Conservation (phyloP, 2,888 invertebrate genomes). For the Thalpophila matura region DNA sequence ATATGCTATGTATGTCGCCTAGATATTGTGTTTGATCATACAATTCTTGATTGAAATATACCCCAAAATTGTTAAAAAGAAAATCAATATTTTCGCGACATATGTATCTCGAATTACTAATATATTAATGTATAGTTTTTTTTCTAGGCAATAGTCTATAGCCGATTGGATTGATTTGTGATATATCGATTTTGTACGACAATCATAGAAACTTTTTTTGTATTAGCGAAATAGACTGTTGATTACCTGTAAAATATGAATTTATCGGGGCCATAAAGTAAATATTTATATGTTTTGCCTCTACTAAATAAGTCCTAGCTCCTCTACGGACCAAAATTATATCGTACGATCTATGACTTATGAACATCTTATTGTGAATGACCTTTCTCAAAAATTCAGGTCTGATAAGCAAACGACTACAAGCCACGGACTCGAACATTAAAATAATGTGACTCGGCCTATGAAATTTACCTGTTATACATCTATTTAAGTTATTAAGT, state of each 20-base stretch:
- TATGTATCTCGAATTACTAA: constrained; percentile 77
- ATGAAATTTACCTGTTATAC: constrained; percentile 17
- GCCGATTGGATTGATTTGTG: constrained; percentile 65
- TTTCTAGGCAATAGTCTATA: constrained; percentile 66
- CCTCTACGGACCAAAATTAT: constrained; percentile 19
- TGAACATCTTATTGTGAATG: constrained; percentile 18
- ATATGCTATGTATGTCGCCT: constrained; percentile 68
- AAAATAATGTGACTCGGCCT: constrained; percentile 17
- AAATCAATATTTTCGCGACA: constrained; percentile 52
- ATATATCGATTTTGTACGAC: constrained; percentile 69
- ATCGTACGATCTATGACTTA: constrained; percentile 20
- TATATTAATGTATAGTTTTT: constrained; percentile 71
- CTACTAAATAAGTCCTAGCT: constrained; percentile 39
- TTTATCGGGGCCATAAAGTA: constrained; percentile 60
- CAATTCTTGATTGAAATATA: constrained; percentile 22
- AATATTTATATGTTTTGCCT: constrained; percentile 55
- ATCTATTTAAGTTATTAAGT: constrained; percentile 25
- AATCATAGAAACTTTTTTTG: constrained; percentile 57
- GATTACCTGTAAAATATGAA: constrained; percentile 45
- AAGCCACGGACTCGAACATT: constrained; percentile 17
- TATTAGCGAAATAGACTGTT: constrained; percentile 59
- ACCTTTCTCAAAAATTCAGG: constrained; percentile 30
- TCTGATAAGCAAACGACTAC: constrained; percentile 29
- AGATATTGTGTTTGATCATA: constrained; percentile 49
- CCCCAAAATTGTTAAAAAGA: constrained; percentile 24